Evolutionary conservation across 2,888 invertebrate species (phyloP), one percentile per base, ranked within the genome.

Genomic region (Pyrrhosoma nymphula): DNA sequence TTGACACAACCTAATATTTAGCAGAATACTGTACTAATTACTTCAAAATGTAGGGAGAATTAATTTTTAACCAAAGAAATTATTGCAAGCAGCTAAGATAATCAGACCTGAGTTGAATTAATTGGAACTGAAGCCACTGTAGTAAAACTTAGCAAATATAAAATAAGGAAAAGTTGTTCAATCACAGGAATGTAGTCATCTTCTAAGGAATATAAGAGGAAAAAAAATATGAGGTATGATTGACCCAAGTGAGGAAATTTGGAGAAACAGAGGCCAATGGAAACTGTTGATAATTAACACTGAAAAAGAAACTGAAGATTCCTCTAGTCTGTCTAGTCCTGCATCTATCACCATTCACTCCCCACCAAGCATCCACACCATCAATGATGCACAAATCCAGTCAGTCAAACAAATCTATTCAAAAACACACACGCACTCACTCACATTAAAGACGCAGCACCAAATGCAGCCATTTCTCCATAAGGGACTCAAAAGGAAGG

Each of bases 191-290:
- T 93, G 93, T 93, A 93, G 69, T 93, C 93, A 93, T 93, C 93
- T 93, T 93, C 93, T 93, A 93, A 93, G 93, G 93, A 93, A 93
- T 75, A 93, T 75, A 93, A 69, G 63, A 93, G 93, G 93, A 93
- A 63, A 93, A n/a, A 88, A 55, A 93, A 93, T 75, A 93, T 93
- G 93, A 93, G 93, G 93, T 93, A 93, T 93, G 69, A 93, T 69
- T 47, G 93, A 93, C 93, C 93, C 93, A 93, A 93, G 69, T 93
- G 93, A 93, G 93, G 93, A 69, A 93, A 93, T 93, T 93, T 93
- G 93, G 93, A 93, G 93, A 93, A 93, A 93, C 75, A 93, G 93
- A 93, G 93, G 93, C 93, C 93, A 93, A 91, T 91, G 91, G 91
- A 91, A 93, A 93, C 93, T 69, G 69, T 93, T 75, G 93, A 93